Base-by-base conservation (phyloP, 2,888 invertebrate genomes). In the Drosophila aldrichi region DNA sequence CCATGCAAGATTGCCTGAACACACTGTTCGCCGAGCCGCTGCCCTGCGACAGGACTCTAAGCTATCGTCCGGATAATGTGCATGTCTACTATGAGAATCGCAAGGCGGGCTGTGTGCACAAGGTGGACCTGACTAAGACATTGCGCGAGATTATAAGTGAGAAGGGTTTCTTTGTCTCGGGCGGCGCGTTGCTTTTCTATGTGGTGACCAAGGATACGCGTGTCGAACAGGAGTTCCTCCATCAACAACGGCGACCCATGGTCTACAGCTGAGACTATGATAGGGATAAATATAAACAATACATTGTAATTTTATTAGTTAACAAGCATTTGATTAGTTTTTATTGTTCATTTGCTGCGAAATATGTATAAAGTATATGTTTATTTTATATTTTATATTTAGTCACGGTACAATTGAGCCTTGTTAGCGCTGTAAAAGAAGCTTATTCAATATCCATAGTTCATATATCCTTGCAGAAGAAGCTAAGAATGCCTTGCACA, bases 71-170 rank as follows among this genome's bases (percentile, higher is more conserved):
- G 9, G 92, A 94, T 0, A 94, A 93, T 62, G 89, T 97, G 2
- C 94, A 95, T 91, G 94, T 97, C 2, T 97, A 97, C 90, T 97
- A 95, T 90, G 96, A 97, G 92, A 96, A 96, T 59, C 93, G 93
- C 60, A 94, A 95, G 74, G 94, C 94, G 72, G 94, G 94, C 48
- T 93, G 93, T 88, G 93, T 96, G 0, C 94, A 95, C 85, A 93
- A 94, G 71, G 93, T 96, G 3, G 92, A 95, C 81, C 84, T 94
- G 0, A 90, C 92, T 1, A 94, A 94, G 77, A 94, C 95, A 1
- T 93, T 97, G 4, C 92, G 93, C 2, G 94, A 95, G 62, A 93
- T 96, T 74, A 90, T 97, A 41, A 92, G 93, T 68, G 92, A 94
- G 57, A 94, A 95, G 82, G 68, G 92, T 0, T 93, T 93, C 67